phyloP scores from a whole-genome alignment of 2,888 invertebrate genomes.

The Hypomecis atomaria region DNA sequence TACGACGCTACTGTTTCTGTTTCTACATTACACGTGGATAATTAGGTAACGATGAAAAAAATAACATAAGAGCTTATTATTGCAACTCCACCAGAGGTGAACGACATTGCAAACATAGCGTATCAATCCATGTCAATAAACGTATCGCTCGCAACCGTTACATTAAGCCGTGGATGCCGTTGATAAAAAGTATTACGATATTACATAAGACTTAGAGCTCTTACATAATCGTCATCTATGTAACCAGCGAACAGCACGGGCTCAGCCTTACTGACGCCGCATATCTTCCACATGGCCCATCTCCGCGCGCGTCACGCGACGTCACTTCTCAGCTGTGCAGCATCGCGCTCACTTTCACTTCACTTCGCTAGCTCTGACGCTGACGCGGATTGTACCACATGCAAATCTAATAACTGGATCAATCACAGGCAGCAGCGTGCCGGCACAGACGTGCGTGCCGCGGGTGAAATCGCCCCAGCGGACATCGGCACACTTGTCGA shows the following conservation, averaged over 20 bases:
- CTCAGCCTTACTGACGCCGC: constrained; percentile 80
- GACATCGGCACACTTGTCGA: constrained; percentile 71
- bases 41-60: constrained; percentile 17
- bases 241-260: constrained; percentile 70
- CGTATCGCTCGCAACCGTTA: constrained; percentile 14
- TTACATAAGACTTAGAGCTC: constrained; percentile 46
- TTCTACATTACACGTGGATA: background rate
- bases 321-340: constrained; percentile 74
- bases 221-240: constrained; percentile 77
- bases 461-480: constrained; percentile 74
- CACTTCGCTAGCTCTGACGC: constrained; percentile 33
- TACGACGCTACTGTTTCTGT: background rate
- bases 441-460: constrained; percentile 76
- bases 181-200: constrained; percentile 40
- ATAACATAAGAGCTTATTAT: constrained; percentile 11
- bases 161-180: constrained; percentile 20
- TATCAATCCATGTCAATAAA: constrained; percentile 8
- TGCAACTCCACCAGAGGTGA: constrained; percentile 20
- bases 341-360: constrained; percentile 78
- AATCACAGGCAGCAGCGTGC: constrained; percentile 62
- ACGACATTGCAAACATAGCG: constrained; percentile 26
- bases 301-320: constrained; percentile 69
- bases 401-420: constrained; percentile 67
- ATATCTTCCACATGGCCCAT: constrained; percentile 83
- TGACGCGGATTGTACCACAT: constrained; percentile 50